phyloP scores from a whole-genome alignment of 92 coral and sea anemone genomes.

The Porites evermanni region DNA sequence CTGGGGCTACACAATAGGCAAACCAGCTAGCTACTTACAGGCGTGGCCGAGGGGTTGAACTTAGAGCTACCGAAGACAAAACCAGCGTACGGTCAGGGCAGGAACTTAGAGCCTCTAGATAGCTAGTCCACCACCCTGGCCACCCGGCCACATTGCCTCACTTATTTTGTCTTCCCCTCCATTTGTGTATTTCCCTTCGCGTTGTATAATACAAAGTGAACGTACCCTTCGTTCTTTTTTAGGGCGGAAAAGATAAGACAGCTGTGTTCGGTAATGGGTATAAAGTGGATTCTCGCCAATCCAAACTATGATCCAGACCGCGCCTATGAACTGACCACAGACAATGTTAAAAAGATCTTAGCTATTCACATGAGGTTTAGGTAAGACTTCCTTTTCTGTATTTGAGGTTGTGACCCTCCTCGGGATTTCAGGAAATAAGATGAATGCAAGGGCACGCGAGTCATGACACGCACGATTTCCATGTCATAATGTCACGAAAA shows the following conservation, averaged over 20 bases:
- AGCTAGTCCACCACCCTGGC: too few species aligned
- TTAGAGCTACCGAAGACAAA: too few species aligned
- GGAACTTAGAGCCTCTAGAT: too few species aligned
- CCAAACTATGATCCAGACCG: constrained; percentile 68
- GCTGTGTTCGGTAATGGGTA: constrained; percentile 72
- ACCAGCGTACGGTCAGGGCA: too few species aligned
- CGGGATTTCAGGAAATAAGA: neutral
- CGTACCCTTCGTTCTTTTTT: neutral
- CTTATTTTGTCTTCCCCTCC: too few species aligned
- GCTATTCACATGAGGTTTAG: constrained; percentile 94
- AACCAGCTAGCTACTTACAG: too few species aligned
- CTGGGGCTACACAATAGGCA: too few species aligned
- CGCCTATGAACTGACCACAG: constrained; percentile 80
- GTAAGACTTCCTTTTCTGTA: constrained; percentile 7
- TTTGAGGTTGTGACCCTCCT: neutral
- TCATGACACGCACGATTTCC: too few species aligned
- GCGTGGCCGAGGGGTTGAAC: too few species aligned
- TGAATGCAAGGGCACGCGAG: neutral
- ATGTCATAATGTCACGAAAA: too few species aligned
- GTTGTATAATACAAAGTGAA: neutral
- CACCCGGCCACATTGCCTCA: too few species aligned
- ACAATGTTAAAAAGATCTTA: constrained; percentile 82
- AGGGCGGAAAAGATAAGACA: constrained; percentile 49
- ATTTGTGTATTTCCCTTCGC: too few species aligned
- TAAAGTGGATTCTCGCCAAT: constrained; percentile 2